phyloP scores from a whole-genome alignment of 2,888 invertebrate genomes.

The Morpho achilles region DNA sequence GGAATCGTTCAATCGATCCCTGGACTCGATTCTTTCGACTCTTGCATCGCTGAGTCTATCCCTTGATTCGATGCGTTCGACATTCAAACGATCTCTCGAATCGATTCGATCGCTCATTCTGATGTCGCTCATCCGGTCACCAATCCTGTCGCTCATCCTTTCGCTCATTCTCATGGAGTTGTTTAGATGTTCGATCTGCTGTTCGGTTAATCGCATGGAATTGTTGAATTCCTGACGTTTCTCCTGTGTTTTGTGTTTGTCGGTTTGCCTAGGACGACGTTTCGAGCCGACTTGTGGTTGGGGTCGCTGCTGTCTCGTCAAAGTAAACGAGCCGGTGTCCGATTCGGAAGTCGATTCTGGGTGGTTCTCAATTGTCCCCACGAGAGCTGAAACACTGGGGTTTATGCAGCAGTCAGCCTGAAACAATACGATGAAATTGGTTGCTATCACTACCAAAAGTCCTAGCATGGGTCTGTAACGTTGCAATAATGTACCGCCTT shows the following conservation, averaged over 20 bases:
- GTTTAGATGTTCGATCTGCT: conserved; percentile 44
- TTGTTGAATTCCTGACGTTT: conserved; percentile 48
- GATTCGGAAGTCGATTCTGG: conserved; percentile 73
- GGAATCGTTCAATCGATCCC: conserved; percentile 43
- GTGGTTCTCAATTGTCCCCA: conserved; percentile 72
- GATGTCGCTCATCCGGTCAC: conserved; percentile 45
- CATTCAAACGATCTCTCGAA: conserved; percentile 41
- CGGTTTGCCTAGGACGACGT: conserved; percentile 52
- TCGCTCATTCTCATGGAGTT: conserved; percentile 40
- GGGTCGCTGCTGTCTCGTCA: conserved; percentile 65
- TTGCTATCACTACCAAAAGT: too few species aligned
- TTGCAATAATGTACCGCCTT: too few species aligned
- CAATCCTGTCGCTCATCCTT: conserved; percentile 42
- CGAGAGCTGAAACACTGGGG: conserved; percentile 64
- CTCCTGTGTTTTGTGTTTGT: conserved; percentile 58
- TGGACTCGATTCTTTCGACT: conserved; percentile 32
- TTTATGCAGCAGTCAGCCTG: conserved; percentile 74
- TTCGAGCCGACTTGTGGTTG: conserved; percentile 68
- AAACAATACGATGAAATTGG: not conserved
- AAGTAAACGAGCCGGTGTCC: conserved; percentile 66
- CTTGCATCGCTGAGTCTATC: conserved; percentile 44
- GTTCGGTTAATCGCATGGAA: conserved; percentile 42
- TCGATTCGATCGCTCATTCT: conserved; percentile 42
- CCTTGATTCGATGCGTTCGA: conserved; percentile 37
- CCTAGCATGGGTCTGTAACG: too few species aligned